Base-by-base conservation (phyloP, 2,113 vertebrate genomes). In the Suncus etruscus region DNA sequence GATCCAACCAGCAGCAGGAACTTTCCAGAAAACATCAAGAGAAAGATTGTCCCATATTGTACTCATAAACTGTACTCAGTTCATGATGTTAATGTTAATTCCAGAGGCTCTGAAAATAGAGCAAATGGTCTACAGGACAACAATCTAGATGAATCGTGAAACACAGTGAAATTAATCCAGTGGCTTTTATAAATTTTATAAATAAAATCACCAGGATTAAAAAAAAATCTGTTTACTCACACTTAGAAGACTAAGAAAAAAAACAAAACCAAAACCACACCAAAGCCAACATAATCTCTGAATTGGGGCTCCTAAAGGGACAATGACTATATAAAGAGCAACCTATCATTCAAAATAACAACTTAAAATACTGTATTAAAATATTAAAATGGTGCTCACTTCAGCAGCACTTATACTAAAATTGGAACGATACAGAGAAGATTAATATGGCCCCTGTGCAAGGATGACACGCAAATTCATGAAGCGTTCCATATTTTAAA, bases 331-430 rank as follows among this genome's bases (percentile, higher is more conserved):
- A 94, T 94, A 90, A 97, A 94, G 6, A 91, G 91, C 94, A 97
- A 97, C 93, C 95, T 92, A 83, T 91, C 96, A 85, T 96, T 95
- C 92, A 94, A 95, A 96, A 95, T 95, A 93, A 70, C 80, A 65
- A 96, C 92, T 69, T 75, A 69, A 96, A 94, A 88, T 68, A 79
- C 86, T 86, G 83, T 39, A 91, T 93, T 96, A 95, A 97, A 97
- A 97, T 96, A 94, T 87, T 61, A 39, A 39, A 39, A 39, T 39
- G 5, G 39, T 39, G 39, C 5, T 39, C 39, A 39, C 39, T 39
- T 39, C 39, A 39, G 39, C 5, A 39, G 39, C 39, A 39, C 39
- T 3, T 39, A 39, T 39, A 39, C 39, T 39, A 39, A 39, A 39
- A 39, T 39, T 39, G 39, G 39, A 5, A 39, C 5, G 39, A 39